These are phyloP conservation scores for Scomber japonicus DNA, from an alignment of 2,113 vertebrate species.

Conservation along the genomic window DNA sequence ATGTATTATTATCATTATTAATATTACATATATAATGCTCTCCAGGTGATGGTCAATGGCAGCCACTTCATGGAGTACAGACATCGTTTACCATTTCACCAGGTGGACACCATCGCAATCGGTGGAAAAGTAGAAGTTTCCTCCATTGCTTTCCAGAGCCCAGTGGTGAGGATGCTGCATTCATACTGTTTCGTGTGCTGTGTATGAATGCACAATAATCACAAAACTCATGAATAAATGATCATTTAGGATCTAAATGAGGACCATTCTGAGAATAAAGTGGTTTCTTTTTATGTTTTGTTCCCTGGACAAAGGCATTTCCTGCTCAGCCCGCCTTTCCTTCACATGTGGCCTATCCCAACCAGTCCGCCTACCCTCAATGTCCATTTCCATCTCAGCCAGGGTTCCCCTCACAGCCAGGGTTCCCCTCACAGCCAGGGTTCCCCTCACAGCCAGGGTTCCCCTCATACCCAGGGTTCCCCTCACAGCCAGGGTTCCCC, in stretches of 20 bases:
- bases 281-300: neutral
- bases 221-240: neutral
- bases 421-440: no score
- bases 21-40: neutral
- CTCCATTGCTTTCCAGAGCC: slow-evolving; percentile 77
- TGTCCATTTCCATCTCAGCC: slow-evolving; percentile 37
- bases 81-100: slow-evolving; percentile 65
- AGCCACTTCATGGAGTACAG: slow-evolving; percentile 66
- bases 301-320: slow-evolving; percentile 22
- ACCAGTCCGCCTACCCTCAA: slow-evolving; percentile 20
- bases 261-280: neutral
- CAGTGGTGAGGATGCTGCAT: slow-evolving; percentile 58
- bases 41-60: slow-evolving; percentile 85
- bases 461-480: no score
- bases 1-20: neutral
- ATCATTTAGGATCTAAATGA: neutral
- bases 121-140: slow-evolving; percentile 77
- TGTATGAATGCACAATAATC: neutral
- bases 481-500: no score
- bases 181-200: neutral
- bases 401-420: no score
- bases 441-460: slow-evolving; percentile 13
- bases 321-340: slow-evolving; percentile 30
- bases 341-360: neutral
- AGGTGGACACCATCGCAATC: slow-evolving; percentile 71